Evolutionary conservation across 2,888 invertebrate genomes (phyloP).

Genomic region (Heliconius cydno): DNA sequence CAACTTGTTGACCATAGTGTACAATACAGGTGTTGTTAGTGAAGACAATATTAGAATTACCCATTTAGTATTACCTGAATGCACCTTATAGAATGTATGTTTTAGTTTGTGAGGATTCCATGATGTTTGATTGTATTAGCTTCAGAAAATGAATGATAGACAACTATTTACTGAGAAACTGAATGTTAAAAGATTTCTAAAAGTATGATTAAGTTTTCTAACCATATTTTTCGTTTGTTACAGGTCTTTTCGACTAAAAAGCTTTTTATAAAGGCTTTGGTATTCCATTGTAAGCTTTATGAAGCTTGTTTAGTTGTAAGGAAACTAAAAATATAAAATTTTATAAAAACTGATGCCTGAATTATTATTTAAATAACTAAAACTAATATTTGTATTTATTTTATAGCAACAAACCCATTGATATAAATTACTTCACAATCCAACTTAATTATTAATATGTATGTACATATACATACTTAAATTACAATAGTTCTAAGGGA

Average conservation of each 20-base stretch:
- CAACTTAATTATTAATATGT: too few relatives aligned
- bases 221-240: constrained; percentile 71
- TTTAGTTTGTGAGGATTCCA: constrained; percentile 53
- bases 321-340: constrained; percentile 70
- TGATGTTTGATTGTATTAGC: constrained; percentile 85
- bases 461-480: too few relatives aligned
- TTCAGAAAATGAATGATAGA: constrained; percentile 77
- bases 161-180: constrained; percentile 60
- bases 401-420: neutral
- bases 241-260: constrained; percentile 90
- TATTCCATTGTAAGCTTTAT: constrained; percentile 77
- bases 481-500: too few relatives aligned
- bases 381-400: neutral
- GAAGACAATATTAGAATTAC: too few relatives aligned
- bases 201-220: constrained; percentile 39
- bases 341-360: constrained; percentile 55
- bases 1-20: too few relatives aligned
- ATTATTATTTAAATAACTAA: constrained; percentile 42
- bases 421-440: too few relatives aligned
- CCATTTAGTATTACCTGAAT: too few relatives aligned
- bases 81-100: too few relatives aligned
- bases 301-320: constrained; percentile 79
- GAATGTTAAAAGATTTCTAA: neutral
- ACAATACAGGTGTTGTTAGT: too few relatives aligned
- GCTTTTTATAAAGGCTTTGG: constrained; percentile 72